Percentiles rank a stretch among this genome's conserved stretches.
These are phyloP conservation scores for Anhinga anhinga DNA, from an alignment of 2,113 vertebrate species.

Conservation along the genomic window DNA sequence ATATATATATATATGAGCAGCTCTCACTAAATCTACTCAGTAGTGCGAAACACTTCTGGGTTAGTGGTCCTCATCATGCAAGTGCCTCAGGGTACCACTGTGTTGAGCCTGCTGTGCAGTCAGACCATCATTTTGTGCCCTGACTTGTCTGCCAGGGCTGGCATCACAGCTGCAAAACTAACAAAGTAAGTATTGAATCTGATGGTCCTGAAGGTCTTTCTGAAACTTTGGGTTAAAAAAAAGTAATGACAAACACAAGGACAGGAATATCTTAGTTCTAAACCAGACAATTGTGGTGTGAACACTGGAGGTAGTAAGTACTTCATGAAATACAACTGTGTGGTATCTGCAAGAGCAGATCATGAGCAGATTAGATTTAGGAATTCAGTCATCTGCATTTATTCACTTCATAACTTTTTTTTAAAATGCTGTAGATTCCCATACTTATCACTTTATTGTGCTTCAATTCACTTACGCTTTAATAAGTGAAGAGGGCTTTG, in stretches of 20 bases:
- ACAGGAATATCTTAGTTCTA: background rate
- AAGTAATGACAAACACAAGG: background rate
- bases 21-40: background rate
- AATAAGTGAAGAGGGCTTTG: background rate
- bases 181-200: background rate
- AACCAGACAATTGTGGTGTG: background rate
- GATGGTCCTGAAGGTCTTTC: background rate
- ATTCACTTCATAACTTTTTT: background rate
- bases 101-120: background rate
- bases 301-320: background rate
- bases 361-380: background rate
- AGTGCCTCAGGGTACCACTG: background rate
- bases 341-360: background rate
- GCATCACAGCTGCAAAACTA: background rate
- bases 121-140: background rate
- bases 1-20: background rate
- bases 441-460: constrained; percentile 7
- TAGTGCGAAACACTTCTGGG: background rate
- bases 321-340: background rate
- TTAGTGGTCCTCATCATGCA: too few species aligned
- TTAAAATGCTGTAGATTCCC: background rate
- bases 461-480: background rate
- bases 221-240: background rate
- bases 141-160: background rate
- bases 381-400: background rate